Evolutionary conservation across 1,140 invertebrate genomes (phyloP).

Genomic region (Temnothorax curvispinosus): DNA sequence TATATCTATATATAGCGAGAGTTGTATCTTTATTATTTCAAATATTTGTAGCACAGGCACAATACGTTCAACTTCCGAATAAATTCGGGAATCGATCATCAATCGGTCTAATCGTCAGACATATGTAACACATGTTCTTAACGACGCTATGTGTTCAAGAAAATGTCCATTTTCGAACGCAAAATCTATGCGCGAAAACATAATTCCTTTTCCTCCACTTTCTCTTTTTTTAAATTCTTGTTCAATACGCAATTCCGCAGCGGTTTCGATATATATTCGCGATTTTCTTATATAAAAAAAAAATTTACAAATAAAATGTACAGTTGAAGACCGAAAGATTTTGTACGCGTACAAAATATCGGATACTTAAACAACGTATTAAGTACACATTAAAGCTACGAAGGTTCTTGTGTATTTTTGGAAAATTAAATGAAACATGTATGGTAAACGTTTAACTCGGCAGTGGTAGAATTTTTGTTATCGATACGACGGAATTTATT

Average conservation of each 20-base stretch:
- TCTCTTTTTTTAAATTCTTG: not conserved
- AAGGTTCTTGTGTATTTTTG: not conserved
- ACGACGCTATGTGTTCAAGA: conserved; percentile 17
- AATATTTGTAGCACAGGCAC: conserved; percentile 60
- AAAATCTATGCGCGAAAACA: conserved; percentile 37
- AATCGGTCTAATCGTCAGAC: conserved; percentile 47
- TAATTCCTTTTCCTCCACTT: not conserved
- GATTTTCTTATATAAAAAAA: conserved; percentile 49
- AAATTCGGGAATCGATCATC: conserved; percentile 29
- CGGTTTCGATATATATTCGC: conserved; percentile 20
- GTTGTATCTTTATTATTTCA: conserved; percentile 62
- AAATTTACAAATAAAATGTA: conserved; percentile 50
- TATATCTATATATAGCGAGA: conserved; percentile 37
- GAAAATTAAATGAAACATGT: conserved; percentile 10
- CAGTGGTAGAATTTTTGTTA: conserved; percentile 47
- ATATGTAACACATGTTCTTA: conserved; percentile 31
- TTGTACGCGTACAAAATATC: conserved; percentile 30
- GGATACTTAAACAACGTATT: conserved; percentile 2
- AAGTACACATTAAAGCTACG: conserved; percentile 45
- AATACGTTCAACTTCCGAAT: conserved; percentile 48
- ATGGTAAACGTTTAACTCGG: conserved; percentile 30
- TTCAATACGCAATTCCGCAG: conserved; percentile 16
- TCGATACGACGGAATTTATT: not conserved
- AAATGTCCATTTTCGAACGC: conserved; percentile 29
- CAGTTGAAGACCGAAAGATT: not conserved